A percentile compares a stretch with the other conserved stretches of the same genome.
Conservation (phyloP, 2,888 invertebrate genomes). For the Anticlea derivata region DNA sequence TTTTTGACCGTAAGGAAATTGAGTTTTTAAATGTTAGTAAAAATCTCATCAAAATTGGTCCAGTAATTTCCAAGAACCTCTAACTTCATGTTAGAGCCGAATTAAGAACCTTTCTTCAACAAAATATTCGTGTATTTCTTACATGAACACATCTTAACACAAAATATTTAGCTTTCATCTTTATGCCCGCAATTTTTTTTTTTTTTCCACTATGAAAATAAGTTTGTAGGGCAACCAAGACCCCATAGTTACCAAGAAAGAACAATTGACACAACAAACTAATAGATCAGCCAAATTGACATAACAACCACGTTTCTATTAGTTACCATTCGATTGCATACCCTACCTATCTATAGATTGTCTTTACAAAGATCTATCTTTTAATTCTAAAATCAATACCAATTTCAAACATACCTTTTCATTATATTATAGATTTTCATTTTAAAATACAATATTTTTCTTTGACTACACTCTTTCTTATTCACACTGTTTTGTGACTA, state of each 20-base stretch:
- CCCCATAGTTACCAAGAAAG: background rate
- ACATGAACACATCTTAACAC: background rate
- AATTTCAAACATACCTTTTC: background rate
- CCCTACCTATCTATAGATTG: no score
- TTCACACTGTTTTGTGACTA: background rate
- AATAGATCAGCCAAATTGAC: no score
- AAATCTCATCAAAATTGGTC: constrained; percentile 23
- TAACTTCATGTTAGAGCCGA: constrained; percentile 32
- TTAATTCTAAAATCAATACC: background rate
- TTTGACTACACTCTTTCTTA: background rate
- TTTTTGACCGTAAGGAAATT: background rate
- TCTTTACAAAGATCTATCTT: no score
- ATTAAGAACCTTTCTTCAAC: constrained; percentile 27
- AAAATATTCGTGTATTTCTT: background rate
- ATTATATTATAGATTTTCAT: background rate
- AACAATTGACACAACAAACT: background rate
- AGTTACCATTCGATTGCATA: background rate
- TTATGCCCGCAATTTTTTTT: no score
- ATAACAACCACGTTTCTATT: constrained; percentile 1
- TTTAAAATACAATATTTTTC: background rate
- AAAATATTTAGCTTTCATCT: background rate
- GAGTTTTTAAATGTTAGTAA: background rate
- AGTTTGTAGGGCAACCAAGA: no score
- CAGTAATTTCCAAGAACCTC: constrained; percentile 29
- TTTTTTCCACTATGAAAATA: no score